Conservation (phyloP, 2,888 invertebrate species). For the Synanthedon andrenaeformis region DNA sequence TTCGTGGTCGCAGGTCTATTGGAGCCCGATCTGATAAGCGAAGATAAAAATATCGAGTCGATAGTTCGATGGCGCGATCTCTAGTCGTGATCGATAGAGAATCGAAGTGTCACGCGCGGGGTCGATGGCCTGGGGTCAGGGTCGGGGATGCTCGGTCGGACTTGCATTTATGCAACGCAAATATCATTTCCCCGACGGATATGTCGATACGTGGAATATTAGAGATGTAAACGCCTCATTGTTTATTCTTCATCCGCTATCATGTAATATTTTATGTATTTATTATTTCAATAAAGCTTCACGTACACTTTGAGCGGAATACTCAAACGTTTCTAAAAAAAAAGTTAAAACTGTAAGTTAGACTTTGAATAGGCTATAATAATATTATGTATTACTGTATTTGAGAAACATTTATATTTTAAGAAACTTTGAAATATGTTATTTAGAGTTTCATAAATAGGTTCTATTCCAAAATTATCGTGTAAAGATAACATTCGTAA, state of each 20-base stretch:
- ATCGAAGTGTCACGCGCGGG: slow-evolving; percentile 68
- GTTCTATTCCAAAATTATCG: too few relatives aligned
- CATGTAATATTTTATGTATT: background rate
- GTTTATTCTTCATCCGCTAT: slow-evolving; percentile 32
- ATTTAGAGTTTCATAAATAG: too few relatives aligned
- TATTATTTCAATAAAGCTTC: background rate
- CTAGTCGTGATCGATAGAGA: slow-evolving; percentile 67
- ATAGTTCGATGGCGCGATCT: slow-evolving; percentile 47
- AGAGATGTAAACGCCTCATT: slow-evolving; percentile 49
- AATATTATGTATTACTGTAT: too few relatives aligned
- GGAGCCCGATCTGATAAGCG: slow-evolving; percentile 51
- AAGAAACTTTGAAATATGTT: too few relatives aligned
- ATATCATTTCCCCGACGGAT: slow-evolving; percentile 44
- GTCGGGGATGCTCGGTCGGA: slow-evolving; percentile 45
- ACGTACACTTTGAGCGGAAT: too few relatives aligned
- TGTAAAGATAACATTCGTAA: too few relatives aligned
- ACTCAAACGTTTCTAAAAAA: too few relatives aligned
- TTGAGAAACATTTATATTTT: too few relatives aligned
- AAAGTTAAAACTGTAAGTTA: too few relatives aligned
- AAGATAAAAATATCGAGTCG: slow-evolving; percentile 52
- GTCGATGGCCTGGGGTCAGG: slow-evolving; percentile 61
- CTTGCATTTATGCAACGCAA: slow-evolving; percentile 55
- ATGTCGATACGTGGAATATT: slow-evolving; percentile 57
- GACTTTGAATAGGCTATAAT: too few relatives aligned
- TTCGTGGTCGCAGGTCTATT: slow-evolving; percentile 11